Evolutionary conservation across 1,140 invertebrate genomes (phyloP).

Genomic region (Adelges cooleyi): DNA sequence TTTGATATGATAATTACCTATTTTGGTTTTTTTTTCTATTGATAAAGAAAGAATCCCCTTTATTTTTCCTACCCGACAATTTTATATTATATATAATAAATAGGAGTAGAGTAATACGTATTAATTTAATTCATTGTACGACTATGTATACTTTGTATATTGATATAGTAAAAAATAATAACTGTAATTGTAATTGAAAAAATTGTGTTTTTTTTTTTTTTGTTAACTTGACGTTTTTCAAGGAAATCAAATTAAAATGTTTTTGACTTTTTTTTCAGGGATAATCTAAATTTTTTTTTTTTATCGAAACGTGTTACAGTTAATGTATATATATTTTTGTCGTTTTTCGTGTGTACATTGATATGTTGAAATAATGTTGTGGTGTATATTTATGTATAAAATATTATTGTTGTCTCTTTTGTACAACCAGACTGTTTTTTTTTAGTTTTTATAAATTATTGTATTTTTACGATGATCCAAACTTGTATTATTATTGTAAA

Average conservation of each 20-base stretch:
- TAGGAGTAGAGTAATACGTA: no score
- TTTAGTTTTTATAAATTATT: conserved; percentile 24
- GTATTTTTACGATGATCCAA: conserved; percentile 6
- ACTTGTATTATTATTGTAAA: not conserved
- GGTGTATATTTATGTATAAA: not conserved
- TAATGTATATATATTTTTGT: not conserved
- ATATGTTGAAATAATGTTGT: not conserved
- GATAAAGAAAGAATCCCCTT: no score
- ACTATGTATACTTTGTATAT: no score
- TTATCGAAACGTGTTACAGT: no score
- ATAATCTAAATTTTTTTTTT: no score
- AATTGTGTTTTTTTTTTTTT: no score
- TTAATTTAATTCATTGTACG: no score
- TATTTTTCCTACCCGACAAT: no score
- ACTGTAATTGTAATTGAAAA: no score
- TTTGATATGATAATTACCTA: no score
- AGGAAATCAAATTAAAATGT: not conserved
- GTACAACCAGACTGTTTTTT: conserved; percentile 21
- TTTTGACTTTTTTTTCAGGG: not conserved
- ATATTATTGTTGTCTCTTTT: conserved; percentile 10
- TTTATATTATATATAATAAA: no score
- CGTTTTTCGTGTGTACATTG: not conserved
- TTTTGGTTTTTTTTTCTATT: not conserved
- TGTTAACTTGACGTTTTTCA: not conserved
- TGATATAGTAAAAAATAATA: no score